Percentiles rank a stretch among this genome's conserved stretches.
phyloP scores from a whole-genome alignment of 2,888 invertebrate species.

The Tromatobia lineatoria region DNA sequence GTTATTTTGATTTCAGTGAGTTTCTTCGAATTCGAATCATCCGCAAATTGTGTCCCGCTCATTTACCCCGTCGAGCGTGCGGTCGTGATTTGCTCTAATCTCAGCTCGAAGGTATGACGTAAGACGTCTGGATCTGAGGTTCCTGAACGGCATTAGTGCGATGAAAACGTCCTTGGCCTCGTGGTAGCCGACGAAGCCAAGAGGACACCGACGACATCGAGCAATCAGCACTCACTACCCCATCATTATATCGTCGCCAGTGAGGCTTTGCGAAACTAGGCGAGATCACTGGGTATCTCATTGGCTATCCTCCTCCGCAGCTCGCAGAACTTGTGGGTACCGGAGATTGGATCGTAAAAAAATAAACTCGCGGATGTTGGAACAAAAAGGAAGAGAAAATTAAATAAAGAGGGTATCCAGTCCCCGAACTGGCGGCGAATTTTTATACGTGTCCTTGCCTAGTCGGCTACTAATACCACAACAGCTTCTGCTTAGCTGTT shows the following conservation, averaged over 20 bases:
- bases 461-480: no score
- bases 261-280: constrained; percentile 60
- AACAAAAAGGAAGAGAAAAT: constrained; percentile 43
- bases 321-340: constrained; percentile 1
- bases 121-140: not conserved
- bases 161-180: constrained; percentile 36
- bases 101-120: not conserved
- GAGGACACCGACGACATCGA: constrained; percentile 50
- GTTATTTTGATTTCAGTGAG: constrained; percentile 68
- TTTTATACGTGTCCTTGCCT: constrained; percentile 4
- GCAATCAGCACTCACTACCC: constrained; percentile 64
- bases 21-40: constrained; percentile 65
- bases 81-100: constrained; percentile 1
- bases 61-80: constrained; percentile 4
- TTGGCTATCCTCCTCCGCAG: not conserved
- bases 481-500: no score
- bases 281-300: constrained; percentile 55
- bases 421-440: constrained; percentile 37
- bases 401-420: constrained; percentile 54
- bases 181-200: constrained; percentile 11
- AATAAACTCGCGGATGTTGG: constrained; percentile 27
- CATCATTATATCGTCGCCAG: constrained; percentile 63
- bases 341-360: constrained; percentile 58
- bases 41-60: constrained; percentile 47
- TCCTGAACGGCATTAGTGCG: constrained; percentile 5